phyloP scores from a whole-genome alignment of 2,113 vertebrate species.

The Alethe diademata region DNA sequence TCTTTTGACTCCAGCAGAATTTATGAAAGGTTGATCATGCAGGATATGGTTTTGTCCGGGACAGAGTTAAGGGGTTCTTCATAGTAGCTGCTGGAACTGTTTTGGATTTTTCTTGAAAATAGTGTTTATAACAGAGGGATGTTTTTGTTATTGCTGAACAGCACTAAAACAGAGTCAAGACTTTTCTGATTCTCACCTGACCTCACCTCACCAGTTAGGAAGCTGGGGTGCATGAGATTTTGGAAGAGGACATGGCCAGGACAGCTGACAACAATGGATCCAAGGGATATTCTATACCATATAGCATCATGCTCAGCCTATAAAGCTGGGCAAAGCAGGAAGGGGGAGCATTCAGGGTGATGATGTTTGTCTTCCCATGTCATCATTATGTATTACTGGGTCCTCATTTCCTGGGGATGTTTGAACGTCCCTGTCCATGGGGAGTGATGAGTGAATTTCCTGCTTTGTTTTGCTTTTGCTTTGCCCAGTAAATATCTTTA shows the following conservation, averaged over 20 bases:
- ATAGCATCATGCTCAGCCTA: not conserved
- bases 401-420: not conserved
- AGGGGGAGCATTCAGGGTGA: not conserved
- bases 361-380: not conserved
- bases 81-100: not conserved
- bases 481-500: not conserved
- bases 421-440: not conserved
- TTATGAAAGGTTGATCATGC: not conserved
- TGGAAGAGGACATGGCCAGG: no score
- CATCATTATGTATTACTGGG: not conserved
- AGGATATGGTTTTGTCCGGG: not conserved
- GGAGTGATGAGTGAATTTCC: not conserved
- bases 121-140: not conserved
- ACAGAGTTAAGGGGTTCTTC: not conserved
- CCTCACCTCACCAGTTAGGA: not conserved
- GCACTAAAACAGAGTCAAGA: not conserved
- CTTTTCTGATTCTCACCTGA: not conserved
- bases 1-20: not conserved
- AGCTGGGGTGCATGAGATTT: rapidly evolving
- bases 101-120: not conserved
- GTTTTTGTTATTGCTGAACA: not conserved
- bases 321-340: not conserved
- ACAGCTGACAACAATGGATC: not conserved
- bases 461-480: not conserved
- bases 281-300: not conserved